Evolutionary conservation across 2,888 invertebrate genomes (phyloP).

Genomic region (Eulithis prunata): DNA sequence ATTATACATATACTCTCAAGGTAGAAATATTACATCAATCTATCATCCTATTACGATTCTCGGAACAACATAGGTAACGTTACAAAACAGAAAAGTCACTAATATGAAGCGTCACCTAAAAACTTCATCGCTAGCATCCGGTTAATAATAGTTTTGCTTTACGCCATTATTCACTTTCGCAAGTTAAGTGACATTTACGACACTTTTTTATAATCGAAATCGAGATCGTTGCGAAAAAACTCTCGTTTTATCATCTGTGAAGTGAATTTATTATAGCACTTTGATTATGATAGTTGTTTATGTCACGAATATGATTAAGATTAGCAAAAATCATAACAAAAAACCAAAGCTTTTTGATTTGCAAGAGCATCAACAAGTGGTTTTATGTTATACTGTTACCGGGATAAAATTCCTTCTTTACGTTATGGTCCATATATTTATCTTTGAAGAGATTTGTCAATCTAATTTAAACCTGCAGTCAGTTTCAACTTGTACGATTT

Average conservation of each 20-base stretch:
- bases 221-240: slow-evolving; percentile 26
- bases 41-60: slow-evolving; percentile 25
- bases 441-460: slow-evolving; percentile 17
- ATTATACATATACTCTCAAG: not conserved
- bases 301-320: slow-evolving; percentile 32
- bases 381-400: too few species aligned
- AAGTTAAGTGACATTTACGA: slow-evolving; percentile 38
- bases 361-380: not conserved
- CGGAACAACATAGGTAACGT: slow-evolving; percentile 8
- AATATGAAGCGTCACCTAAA: slow-evolving; percentile 12
- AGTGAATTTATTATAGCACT: slow-evolving; percentile 33
- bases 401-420: slow-evolving; percentile 7
- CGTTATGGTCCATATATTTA: slow-evolving; percentile 13
- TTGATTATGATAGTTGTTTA: slow-evolving; percentile 31
- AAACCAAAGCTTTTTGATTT: not conserved
- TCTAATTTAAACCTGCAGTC: slow-evolving; percentile 18
- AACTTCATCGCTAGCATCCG: slow-evolving; percentile 32
- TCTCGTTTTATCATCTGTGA: slow-evolving; percentile 23
- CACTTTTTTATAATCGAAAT: slow-evolving; percentile 29
- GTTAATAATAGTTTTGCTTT: slow-evolving; percentile 34
- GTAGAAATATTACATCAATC: slow-evolving; percentile 26
- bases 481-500: slow-evolving; percentile 30
- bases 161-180: slow-evolving; percentile 33
- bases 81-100: slow-evolving; percentile 19
- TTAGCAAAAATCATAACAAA: slow-evolving; percentile 13